phyloP scores from a whole-genome alignment of 2,113 vertebrate genomes.

The Strigops habroptila region DNA sequence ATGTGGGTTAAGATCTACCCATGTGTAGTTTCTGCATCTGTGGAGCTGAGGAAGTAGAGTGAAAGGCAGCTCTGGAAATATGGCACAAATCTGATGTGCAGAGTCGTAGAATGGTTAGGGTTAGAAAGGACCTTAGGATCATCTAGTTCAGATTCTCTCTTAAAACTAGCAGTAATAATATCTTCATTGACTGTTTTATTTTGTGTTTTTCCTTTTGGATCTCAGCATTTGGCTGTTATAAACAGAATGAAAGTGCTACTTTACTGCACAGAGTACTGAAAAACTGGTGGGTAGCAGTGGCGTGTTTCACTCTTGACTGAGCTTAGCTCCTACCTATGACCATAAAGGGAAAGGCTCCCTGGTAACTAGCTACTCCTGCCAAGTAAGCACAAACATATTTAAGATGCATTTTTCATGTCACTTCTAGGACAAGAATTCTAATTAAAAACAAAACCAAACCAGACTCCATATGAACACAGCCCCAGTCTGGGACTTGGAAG shows the following conservation, averaged over 20 bases:
- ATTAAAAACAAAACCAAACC: not conserved
- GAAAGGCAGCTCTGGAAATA: not conserved
- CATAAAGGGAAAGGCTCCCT: not conserved
- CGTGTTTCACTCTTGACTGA: not conserved
- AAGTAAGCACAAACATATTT: not conserved
- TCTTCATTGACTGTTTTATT: not conserved
- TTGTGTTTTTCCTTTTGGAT: not conserved
- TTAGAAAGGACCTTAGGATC: not conserved
- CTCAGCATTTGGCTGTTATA: not conserved
- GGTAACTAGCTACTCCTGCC: not conserved
- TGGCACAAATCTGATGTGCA: not conserved
- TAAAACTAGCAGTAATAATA: not conserved
- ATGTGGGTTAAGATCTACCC: not conserved
- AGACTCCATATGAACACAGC: accelerated
- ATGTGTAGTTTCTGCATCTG: not conserved
- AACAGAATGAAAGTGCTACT: not conserved
- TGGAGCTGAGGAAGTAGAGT: not conserved
- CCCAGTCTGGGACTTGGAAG: not conserved
- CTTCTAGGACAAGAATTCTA: not conserved
- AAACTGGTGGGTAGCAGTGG: not conserved
- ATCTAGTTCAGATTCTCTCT: not conserved
- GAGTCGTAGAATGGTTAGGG: not conserved
- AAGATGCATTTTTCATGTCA: not conserved
- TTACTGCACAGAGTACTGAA: not conserved
- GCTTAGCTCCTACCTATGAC: not conserved